Conservation (phyloP, 2,113 vertebrate species). For the Aepyceros melampus region DNA sequence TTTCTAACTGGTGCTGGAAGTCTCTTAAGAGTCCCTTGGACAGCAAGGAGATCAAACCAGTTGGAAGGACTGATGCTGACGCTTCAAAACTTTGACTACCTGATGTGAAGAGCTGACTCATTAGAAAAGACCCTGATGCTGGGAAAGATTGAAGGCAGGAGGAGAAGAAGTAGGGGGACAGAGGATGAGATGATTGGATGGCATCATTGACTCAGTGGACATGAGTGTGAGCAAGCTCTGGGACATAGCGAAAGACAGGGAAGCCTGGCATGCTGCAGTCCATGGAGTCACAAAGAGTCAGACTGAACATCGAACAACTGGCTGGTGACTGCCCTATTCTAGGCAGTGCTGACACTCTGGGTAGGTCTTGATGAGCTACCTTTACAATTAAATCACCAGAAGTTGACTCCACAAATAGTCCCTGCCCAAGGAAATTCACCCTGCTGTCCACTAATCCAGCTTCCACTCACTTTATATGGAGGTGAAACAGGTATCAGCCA, state of each 20-base stretch:
- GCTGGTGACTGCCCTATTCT: not conserved
- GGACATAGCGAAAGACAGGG: not conserved
- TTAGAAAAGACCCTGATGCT: not conserved
- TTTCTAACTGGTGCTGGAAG: not conserved
- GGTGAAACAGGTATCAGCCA: not conserved
- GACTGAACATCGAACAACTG: not conserved
- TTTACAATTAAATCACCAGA: not conserved
- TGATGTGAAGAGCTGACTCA: not conserved
- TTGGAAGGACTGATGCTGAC: not conserved
- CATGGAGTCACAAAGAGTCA: not conserved
- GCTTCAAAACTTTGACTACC: not conserved
- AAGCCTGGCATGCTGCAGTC: not conserved
- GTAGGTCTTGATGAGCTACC: not conserved
- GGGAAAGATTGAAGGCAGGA: not conserved
- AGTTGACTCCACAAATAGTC: not conserved
- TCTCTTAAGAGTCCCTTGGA: not conserved
- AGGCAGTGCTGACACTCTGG: not conserved
- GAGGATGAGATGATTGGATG: not conserved
- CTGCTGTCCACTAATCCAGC: not conserved
- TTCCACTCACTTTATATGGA: not conserved
- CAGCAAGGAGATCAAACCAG: not conserved
- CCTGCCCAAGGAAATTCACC: not conserved
- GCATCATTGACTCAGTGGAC: not conserved
- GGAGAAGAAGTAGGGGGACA: not conserved
- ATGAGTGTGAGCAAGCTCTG: not conserved